Conservation (phyloP, 2,113 vertebrate genomes). For the Rhea americana region DNA sequence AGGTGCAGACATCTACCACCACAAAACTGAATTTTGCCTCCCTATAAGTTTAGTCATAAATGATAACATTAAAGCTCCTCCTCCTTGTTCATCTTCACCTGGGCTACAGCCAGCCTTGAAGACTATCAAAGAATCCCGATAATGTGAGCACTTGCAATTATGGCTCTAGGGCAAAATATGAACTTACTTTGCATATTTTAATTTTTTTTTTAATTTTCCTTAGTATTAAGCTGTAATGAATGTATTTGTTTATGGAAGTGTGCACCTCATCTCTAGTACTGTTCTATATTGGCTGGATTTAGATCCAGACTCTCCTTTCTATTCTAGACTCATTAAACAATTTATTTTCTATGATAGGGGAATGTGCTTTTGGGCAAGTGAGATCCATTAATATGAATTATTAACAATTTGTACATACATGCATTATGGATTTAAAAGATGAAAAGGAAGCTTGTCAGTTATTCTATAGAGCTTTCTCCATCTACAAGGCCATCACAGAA, state of each 20-base stretch:
- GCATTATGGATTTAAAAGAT: conserved; percentile 55
- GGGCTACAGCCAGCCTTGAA: not conserved
- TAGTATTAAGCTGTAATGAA: conserved; percentile 34
- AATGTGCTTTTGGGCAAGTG: conserved; percentile 44
- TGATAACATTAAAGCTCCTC: not conserved
- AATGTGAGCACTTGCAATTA: not conserved
- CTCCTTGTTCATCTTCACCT: not conserved
- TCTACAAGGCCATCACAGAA: not conserved
- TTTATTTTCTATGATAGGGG: conserved; percentile 50
- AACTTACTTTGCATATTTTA: conserved; percentile 7
- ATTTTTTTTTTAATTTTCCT: conserved; percentile 30
- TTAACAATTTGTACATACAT: conserved; percentile 53
- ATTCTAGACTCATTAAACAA: conserved; percentile 47
- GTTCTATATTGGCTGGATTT: conserved; percentile 30
- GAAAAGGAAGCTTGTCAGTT: conserved; percentile 15
- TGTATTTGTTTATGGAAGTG: conserved; percentile 47
- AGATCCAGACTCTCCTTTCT: conserved; percentile 19
- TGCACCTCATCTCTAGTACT: not conserved
- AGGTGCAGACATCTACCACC: not conserved
- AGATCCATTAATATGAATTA: conserved; percentile 58
- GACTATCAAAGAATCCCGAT: not conserved
- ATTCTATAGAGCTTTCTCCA: not conserved
- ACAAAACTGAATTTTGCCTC: not conserved
- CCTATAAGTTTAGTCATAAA: not conserved
- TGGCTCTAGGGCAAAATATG: not conserved